These are phyloP conservation scores for Cryptoprocta ferox DNA, from an alignment of 2,797 vertebrate genomes.

Conservation along the genomic window DNA sequence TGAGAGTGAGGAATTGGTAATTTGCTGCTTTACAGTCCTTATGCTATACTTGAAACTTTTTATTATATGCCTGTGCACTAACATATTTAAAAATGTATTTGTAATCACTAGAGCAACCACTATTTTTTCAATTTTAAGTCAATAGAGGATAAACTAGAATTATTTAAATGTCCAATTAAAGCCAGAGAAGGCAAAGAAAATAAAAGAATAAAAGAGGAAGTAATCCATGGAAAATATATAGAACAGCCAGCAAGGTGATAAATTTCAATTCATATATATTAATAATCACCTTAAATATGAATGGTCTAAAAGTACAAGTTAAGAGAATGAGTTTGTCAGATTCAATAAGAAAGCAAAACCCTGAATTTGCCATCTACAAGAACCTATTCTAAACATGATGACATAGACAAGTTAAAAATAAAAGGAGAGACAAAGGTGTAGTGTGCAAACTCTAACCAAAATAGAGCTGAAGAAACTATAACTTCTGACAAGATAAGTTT, in stretches of 20 bases:
- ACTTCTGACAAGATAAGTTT: background rate
- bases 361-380: background rate
- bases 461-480: background rate
- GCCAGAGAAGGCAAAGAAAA: background rate
- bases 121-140: background rate
- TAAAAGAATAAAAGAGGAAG: background rate
- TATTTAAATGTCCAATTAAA: background rate
- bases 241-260: background rate
- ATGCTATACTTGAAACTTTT: background rate
- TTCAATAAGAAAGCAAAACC: background rate
- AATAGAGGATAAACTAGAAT: background rate
- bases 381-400: background rate
- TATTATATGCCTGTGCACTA: background rate
- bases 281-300: background rate
- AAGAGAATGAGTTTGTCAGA: background rate
- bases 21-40: background rate
- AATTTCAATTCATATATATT: background rate
- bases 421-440: background rate
- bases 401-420: background rate
- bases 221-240: background rate
- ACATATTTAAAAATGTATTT: background rate
- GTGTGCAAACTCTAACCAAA: background rate
- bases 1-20: background rate
- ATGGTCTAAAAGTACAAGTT: background rate
- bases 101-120: background rate